These are phyloP conservation scores for Ameiurus melas DNA, from an alignment of 2,113 vertebrate genomes.

Conservation along the genomic window DNA sequence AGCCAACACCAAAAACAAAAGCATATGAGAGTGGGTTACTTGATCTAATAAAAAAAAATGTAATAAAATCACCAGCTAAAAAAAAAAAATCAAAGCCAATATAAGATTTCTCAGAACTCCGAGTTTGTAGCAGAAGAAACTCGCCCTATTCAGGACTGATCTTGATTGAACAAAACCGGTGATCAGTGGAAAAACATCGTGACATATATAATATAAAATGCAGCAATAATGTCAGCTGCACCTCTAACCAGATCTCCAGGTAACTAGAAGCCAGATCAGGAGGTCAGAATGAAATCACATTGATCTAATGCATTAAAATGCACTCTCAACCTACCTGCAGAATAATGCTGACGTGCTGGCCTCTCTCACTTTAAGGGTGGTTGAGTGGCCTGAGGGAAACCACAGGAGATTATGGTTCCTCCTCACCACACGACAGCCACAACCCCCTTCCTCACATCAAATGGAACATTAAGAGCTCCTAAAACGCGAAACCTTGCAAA, in stretches of 20 bases:
- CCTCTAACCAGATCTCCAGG: neutral
- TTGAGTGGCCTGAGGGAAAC: constrained; percentile 4
- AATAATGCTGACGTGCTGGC: neutral
- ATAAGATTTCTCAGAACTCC: neutral
- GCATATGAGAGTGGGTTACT: neutral
- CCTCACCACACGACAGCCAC: neutral
- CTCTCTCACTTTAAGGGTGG: neutral
- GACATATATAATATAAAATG: neutral
- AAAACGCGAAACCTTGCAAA: constrained; percentile 15
- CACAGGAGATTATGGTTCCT: constrained; percentile 2
- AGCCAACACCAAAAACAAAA: neutral
- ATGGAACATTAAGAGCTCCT: constrained; percentile 18
- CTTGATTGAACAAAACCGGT: neutral
- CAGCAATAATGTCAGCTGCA: neutral
- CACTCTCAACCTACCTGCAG: neutral
- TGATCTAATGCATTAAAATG: constrained; percentile 1
- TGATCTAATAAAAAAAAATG: neutral
- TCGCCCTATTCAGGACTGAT: neutral
- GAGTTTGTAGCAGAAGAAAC: neutral
- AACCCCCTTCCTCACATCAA: constrained; percentile 21
- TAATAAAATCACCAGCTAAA: neutral
- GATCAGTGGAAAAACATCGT: neutral
- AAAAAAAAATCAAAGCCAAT: neutral
- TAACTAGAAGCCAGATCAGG: neutral
- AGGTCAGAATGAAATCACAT: constrained; percentile 19